phyloP scores from a whole-genome alignment of 92 coral and sea anemone genomes.

The Plumapathes pennacea region DNA sequence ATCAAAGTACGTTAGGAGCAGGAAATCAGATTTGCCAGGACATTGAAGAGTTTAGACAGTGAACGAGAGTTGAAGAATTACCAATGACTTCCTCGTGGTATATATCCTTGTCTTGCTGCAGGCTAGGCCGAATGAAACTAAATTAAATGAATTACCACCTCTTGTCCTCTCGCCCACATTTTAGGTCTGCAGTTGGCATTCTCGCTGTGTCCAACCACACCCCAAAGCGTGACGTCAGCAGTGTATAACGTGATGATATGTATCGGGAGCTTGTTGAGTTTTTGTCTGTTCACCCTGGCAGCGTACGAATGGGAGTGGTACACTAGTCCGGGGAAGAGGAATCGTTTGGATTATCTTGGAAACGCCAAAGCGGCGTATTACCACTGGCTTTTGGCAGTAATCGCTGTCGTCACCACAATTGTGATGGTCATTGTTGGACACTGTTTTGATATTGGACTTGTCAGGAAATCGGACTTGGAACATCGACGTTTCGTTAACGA shows the following conservation, averaged over 20 bases:
- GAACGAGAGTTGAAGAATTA: no score
- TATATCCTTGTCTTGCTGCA: no score
- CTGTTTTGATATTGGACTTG: constrained; percentile 48
- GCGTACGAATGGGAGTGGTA: constrained; percentile 61
- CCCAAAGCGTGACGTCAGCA: constrained; percentile 84
- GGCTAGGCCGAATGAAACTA: no score
- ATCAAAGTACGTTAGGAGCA: no score
- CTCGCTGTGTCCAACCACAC: constrained; percentile 67
- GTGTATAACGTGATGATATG: constrained; percentile 74
- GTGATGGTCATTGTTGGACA: constrained; percentile 37
- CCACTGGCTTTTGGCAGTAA: constrained; percentile 69
- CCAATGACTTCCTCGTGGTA: no score
- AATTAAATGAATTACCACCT: no score
- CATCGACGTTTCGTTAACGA: constrained; percentile 44
- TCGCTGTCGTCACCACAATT: constrained; percentile 32
- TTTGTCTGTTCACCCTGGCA: constrained; percentile 47
- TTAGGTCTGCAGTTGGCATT: constrained; percentile 84
- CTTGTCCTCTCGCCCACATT: no score
- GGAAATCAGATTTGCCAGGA: no score
- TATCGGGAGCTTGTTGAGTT: constrained; percentile 70
- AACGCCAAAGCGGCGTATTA: constrained; percentile 57
- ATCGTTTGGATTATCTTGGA: constrained; percentile 40
- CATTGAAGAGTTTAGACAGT: no score
- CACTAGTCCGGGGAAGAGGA: constrained; percentile 41
- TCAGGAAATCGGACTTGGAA: constrained; percentile 22